Conservation (phyloP, 2,113 vertebrate genomes). For the Chloroceryle aenea region DNA sequence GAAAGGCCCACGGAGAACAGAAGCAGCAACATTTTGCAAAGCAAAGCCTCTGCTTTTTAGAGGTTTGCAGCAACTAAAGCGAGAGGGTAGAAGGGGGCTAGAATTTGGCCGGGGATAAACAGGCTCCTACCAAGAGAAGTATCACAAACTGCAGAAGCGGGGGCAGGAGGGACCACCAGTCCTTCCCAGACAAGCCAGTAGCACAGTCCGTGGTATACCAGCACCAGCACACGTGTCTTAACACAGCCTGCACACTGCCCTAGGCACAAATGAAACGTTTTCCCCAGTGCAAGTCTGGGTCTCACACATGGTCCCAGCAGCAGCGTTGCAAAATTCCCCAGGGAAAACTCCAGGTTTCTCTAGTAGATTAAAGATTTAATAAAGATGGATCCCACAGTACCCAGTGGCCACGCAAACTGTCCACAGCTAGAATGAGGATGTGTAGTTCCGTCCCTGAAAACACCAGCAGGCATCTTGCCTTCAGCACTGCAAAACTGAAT, state of each 20-base stretch:
- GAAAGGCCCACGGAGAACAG: background rate
- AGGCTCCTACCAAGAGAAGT: background rate
- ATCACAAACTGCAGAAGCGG: background rate
- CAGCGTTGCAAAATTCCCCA: background rate
- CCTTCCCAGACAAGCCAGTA: background rate
- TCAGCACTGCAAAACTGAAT: background rate
- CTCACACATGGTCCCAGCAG: background rate
- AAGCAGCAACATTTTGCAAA: background rate
- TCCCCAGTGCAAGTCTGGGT: too few species aligned
- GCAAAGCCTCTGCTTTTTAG: background rate
- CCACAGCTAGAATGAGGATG: background rate
- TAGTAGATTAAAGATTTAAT: background rate
- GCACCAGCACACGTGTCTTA: rapidly evolving
- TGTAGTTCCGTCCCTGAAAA: background rate
- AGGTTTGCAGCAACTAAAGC: background rate
- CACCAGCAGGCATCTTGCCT: rapidly evolving
- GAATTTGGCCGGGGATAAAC: background rate
- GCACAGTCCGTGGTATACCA: background rate
- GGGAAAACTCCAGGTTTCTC: background rate
- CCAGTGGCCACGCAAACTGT: rapidly evolving
- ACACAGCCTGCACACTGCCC: background rate
- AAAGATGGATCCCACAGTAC: background rate
- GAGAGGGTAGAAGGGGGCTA: background rate
- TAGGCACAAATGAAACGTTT: rapidly evolving
- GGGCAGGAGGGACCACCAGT: background rate